Evolutionary conservation across 2,113 vertebrate species (phyloP).

Genomic region (Oryzias javanicus): DNA sequence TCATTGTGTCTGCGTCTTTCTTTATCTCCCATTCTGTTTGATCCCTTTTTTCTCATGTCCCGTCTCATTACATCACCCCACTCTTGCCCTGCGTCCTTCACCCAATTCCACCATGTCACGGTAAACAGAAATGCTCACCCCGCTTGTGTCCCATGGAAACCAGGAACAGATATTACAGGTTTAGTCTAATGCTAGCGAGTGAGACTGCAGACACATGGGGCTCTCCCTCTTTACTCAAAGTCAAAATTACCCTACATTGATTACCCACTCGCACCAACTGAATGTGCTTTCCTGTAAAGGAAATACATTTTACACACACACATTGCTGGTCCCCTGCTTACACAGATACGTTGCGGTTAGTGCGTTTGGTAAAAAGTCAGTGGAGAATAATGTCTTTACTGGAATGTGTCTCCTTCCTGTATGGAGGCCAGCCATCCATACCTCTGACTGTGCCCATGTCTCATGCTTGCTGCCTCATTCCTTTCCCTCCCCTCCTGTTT

Average conservation of each 20-base stretch:
- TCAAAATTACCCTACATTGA: constrained; percentile 37
- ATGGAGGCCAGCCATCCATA: constrained; percentile 41
- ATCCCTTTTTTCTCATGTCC: constrained; percentile 58
- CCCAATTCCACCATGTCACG: constrained; percentile 4
- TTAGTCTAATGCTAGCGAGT: constrained; percentile 24
- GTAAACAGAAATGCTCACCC: constrained; percentile 26
- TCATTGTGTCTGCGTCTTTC: constrained; percentile 69
- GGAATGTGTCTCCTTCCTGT: constrained; percentile 62
- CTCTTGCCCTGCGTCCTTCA: constrained; percentile 36
- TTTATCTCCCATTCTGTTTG: constrained; percentile 77
- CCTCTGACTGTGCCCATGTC: constrained; percentile 58
- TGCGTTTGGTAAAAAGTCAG: constrained; percentile 40
- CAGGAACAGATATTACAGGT: constrained; percentile 8
- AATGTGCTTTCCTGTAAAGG: constrained; percentile 3
- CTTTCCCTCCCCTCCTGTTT: constrained; percentile 51
- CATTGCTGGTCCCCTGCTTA: constrained; percentile 20
- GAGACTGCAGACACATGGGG: constrained; percentile 9
- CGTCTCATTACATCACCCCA: constrained; percentile 68
- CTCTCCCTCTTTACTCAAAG: not conserved
- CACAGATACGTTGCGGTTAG: constrained; percentile 29
- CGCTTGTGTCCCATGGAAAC: constrained; percentile 43
- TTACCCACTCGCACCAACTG: constrained; percentile 22
- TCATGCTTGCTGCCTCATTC: constrained; percentile 38
- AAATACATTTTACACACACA: constrained; percentile 28
- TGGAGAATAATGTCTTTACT: constrained; percentile 45